phyloP scores from a whole-genome alignment of 2,797 vertebrate genomes.

The Poeciliopsis paucimaculata region DNA sequence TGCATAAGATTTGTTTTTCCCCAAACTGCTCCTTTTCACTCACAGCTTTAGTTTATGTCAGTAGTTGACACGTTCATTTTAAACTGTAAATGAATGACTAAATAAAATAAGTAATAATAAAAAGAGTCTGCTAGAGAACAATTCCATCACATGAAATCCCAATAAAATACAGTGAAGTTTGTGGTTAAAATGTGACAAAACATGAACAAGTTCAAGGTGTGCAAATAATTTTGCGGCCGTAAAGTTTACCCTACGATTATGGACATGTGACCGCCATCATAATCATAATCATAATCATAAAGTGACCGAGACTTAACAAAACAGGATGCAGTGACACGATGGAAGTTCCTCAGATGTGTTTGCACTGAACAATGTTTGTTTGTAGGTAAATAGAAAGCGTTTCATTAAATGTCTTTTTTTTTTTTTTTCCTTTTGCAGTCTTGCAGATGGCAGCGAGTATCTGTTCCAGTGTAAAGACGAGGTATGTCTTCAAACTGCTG shows the following conservation, averaged over 20 bases:
- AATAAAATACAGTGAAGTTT: not conserved
- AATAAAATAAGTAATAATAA: not conserved
- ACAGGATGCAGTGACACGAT: not conserved
- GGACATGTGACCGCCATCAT: not conserved
- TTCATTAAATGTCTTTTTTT: not conserved
- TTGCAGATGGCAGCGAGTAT: conserved; percentile 92
- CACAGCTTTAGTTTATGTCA: no score
- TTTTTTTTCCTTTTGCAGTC: conserved; percentile 73
- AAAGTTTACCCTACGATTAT: not conserved
- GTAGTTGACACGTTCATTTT: no score
- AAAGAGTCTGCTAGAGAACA: not conserved
- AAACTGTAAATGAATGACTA: not conserved
- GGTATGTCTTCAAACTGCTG: conserved; percentile 76
- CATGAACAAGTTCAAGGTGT: not conserved
- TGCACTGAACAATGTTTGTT: not conserved
- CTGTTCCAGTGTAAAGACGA: conserved; percentile 98
- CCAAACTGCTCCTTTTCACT: no score
- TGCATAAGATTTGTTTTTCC: no score
- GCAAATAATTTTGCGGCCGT: not conserved
- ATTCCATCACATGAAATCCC: not conserved
- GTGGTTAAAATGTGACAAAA: not conserved
- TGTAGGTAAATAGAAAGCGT: not conserved
- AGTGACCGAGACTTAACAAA: not conserved
- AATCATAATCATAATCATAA: not conserved
- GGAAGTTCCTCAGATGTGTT: not conserved